Percentiles rank a stretch among this genome's conserved stretches.
Evolutionary conservation across 2,888 invertebrate species (phyloP).

Genomic region (Osmoderma eremita): DNA sequence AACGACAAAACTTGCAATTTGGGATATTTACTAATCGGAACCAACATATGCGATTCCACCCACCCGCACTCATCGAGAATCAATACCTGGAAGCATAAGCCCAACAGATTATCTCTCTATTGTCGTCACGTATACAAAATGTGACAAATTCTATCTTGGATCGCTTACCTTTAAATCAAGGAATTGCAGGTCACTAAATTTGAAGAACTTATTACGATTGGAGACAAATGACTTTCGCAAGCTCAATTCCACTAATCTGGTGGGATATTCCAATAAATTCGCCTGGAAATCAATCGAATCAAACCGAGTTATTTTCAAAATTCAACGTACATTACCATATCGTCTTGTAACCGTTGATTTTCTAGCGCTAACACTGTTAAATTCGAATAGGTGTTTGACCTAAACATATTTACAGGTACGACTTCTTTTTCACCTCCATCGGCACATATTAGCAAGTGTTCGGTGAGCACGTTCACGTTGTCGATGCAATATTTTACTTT

Average conservation of each 20-base stretch:
- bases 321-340: too few relatives aligned
- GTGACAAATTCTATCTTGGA: too few relatives aligned
- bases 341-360: constrained; percentile 55
- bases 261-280: constrained; percentile 72
- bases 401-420: constrained; percentile 37
- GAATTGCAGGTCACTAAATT: constrained; percentile 43
- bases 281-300: constrained; percentile 64
- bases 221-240: constrained; percentile 63
- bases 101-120: constrained; percentile 1
- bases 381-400: constrained; percentile 44
- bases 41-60: constrained; percentile 77
- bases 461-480: constrained; percentile 53
- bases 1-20: constrained; percentile 71
- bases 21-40: constrained; percentile 77
- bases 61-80: constrained; percentile 78
- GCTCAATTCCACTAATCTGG: constrained; percentile 70
- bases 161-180: constrained; percentile 45
- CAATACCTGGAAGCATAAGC: constrained; percentile 66
- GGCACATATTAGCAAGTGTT: constrained; percentile 43
- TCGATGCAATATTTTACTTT: constrained; percentile 55
- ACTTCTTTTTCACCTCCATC: constrained; percentile 38
- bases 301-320: too few relatives aligned
- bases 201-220: constrained; percentile 55
- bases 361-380: constrained; percentile 59
- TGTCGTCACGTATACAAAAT: too few relatives aligned